Evolutionary conservation across 1,140 invertebrate genomes (phyloP).

Genomic region (Temnothorax nylanderi): DNA sequence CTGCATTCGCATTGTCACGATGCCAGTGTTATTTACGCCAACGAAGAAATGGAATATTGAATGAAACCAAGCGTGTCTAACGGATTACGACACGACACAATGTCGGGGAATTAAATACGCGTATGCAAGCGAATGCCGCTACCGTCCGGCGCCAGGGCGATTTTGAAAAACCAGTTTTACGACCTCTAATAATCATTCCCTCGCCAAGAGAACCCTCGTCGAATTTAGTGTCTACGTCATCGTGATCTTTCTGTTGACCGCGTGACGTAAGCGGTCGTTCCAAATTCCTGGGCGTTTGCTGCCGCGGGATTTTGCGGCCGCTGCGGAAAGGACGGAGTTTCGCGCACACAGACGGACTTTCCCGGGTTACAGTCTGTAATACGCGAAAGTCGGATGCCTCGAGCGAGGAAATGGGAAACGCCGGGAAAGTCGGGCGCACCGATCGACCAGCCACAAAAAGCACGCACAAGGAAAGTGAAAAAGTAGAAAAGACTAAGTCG

Average conservation of each 20-base stretch:
- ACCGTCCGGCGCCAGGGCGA: slow-evolving; percentile 37
- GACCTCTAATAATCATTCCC: slow-evolving; percentile 29
- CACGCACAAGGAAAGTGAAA: slow-evolving; percentile 5
- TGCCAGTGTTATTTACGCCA: slow-evolving; percentile 35
- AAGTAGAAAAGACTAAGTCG: slow-evolving; percentile 12
- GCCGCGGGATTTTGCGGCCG: slow-evolving; percentile 5
- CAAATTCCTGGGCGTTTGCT: slow-evolving; percentile 58
- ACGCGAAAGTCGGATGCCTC: slow-evolving; percentile 41
- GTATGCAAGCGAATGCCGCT: not conserved
- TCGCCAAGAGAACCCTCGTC: not conserved
- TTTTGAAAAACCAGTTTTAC: slow-evolving; percentile 34
- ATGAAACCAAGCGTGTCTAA: slow-evolving; percentile 49
- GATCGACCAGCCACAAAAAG: slow-evolving; percentile 12
- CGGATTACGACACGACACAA: slow-evolving; percentile 29
- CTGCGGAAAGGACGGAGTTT: not conserved
- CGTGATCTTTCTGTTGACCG: slow-evolving; percentile 48
- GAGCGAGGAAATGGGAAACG: slow-evolving; percentile 35
- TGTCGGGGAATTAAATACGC: slow-evolving; percentile 55
- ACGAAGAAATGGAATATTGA: slow-evolving; percentile 52
- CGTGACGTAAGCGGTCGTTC: slow-evolving; percentile 57
- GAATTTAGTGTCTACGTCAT: slow-evolving; percentile 64
- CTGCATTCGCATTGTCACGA: not conserved
- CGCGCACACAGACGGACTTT: slow-evolving; percentile 43
- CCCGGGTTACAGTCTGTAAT: slow-evolving; percentile 17
- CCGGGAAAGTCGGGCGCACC: slow-evolving; percentile 27